A percentile compares a stretch with the other conserved stretches of the same genome.
Evolutionary conservation across 1,140 invertebrate species (phyloP).

Genomic region (Arctopsyche grandis): DNA sequence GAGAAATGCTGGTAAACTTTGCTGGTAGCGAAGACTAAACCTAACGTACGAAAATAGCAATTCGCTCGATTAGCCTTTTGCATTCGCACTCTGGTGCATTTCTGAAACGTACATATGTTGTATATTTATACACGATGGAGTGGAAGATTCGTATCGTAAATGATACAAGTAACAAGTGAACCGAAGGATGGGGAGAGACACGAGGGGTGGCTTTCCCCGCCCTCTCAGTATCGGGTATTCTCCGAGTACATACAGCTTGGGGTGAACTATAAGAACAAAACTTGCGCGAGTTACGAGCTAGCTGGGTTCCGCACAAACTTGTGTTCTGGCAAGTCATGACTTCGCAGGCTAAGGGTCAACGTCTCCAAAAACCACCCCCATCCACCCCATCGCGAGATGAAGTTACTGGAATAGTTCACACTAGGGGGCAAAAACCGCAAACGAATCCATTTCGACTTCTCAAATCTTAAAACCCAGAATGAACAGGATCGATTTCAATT

Average conservation of each 20-base stretch:
- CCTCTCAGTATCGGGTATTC: not conserved
- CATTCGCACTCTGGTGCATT: too few relatives aligned
- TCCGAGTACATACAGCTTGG: not conserved
- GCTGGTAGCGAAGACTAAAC: too few relatives aligned
- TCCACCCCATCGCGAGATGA: not conserved
- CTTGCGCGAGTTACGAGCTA: conserved; percentile 14
- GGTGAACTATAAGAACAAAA: conserved; percentile 17
- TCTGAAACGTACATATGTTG: too few relatives aligned
- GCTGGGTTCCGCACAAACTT: conserved; percentile 6
- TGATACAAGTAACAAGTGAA: too few relatives aligned
- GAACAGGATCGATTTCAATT: not conserved
- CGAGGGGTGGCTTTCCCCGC: not conserved
- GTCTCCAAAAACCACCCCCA: not conserved
- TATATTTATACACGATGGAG: too few relatives aligned
- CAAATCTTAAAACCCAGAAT: conserved; percentile 22
- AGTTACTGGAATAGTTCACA: conserved; percentile 5
- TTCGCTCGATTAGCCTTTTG: too few relatives aligned
- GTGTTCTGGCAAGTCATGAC: conserved; percentile 10
- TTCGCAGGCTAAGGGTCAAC: conserved; percentile 7
- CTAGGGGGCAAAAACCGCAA: not conserved
- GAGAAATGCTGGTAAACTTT: too few relatives aligned
- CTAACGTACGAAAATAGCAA: too few relatives aligned
- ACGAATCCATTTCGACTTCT: conserved; percentile 12
- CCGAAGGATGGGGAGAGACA: not conserved
- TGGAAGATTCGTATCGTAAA: too few relatives aligned